A percentile compares a stretch with the other conserved stretches of the same genome.
Conservation (phyloP, 2,113 vertebrate species). For the Perca schrenkii region DNA sequence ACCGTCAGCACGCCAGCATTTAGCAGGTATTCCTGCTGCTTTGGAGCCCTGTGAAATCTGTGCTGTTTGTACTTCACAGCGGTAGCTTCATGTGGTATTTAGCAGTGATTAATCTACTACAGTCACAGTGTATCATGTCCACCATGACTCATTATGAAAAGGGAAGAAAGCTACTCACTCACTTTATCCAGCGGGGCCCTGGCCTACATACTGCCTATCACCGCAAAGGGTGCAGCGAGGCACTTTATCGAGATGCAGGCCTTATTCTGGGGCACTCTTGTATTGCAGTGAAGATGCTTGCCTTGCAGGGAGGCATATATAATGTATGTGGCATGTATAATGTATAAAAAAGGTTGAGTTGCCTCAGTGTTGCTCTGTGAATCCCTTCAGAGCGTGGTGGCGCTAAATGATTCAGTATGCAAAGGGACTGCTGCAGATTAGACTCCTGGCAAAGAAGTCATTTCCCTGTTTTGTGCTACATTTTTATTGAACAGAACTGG, state of each 20-base stretch:
- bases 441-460: slow-evolving; percentile 29
- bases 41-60: neutral
- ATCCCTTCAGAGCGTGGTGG: slow-evolving; percentile 63
- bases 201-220: slow-evolving; percentile 58
- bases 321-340: slow-evolving; percentile 82
- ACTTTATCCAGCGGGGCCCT: slow-evolving; percentile 35
- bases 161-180: slow-evolving; percentile 28
- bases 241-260: slow-evolving; percentile 48
- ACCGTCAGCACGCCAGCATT: neutral
- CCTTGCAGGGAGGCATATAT: slow-evolving; percentile 79
- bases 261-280: slow-evolving; percentile 55
- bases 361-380: slow-evolving; percentile 66
- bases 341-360: slow-evolving; percentile 77
- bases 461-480: slow-evolving; percentile 41
- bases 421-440: slow-evolving; percentile 42
- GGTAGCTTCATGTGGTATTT: slow-evolving; percentile 24
- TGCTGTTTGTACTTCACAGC: slow-evolving; percentile 25
- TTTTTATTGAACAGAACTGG: slow-evolving; percentile 4
- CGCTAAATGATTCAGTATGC: slow-evolving; percentile 78
- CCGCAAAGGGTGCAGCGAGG: neutral
- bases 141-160: slow-evolving; percentile 38
- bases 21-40: slow-evolving; percentile 4
- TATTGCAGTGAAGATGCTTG: slow-evolving; percentile 66
- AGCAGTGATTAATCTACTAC: slow-evolving; percentile 43
- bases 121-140: slow-evolving; percentile 21